Evolutionary conservation across 2,113 vertebrate genomes (phyloP).

Genomic region (Toxostoma redivivum): DNA sequence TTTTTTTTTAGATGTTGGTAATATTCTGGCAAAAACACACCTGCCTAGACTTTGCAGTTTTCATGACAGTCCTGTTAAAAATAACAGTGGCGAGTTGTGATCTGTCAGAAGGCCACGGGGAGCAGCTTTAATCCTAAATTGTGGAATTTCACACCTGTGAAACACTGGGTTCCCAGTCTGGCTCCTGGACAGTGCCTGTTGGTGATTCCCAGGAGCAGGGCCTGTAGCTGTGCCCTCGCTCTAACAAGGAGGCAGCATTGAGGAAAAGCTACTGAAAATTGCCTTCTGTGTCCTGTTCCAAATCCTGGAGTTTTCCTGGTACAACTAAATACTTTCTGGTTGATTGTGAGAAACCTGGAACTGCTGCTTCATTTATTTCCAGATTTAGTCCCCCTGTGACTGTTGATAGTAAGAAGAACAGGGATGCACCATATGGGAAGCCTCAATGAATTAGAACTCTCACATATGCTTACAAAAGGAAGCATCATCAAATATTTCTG

Average conservation of each 20-base stretch:
- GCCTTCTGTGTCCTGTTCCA: neutral
- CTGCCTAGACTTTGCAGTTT: neutral
- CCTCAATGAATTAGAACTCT: neutral
- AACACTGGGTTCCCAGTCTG: neutral
- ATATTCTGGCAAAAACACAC: neutral
- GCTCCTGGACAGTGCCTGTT: rapidly evolving
- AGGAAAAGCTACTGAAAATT: neutral
- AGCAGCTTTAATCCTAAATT: neutral
- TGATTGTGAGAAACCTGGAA: neutral
- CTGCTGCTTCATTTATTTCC: neutral
- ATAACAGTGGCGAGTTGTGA: neutral
- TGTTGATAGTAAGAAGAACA: neutral
- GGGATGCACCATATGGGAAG: neutral
- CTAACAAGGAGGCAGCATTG: neutral
- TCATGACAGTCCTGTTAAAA: neutral
- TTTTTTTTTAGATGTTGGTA: neutral
- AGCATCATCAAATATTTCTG: neutral
- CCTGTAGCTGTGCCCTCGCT: neutral
- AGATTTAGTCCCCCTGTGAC: neutral
- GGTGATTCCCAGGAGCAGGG: neutral
- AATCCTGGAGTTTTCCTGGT: neutral
- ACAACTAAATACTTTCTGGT: neutral
- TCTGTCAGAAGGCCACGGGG: neutral
- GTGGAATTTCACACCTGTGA: neutral
- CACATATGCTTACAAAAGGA: neutral